Percentiles rank a stretch among this genome's conserved stretches.
phyloP scores from a whole-genome alignment of 2,888 invertebrate genomes.

The Rhorus exstirpatorius region DNA sequence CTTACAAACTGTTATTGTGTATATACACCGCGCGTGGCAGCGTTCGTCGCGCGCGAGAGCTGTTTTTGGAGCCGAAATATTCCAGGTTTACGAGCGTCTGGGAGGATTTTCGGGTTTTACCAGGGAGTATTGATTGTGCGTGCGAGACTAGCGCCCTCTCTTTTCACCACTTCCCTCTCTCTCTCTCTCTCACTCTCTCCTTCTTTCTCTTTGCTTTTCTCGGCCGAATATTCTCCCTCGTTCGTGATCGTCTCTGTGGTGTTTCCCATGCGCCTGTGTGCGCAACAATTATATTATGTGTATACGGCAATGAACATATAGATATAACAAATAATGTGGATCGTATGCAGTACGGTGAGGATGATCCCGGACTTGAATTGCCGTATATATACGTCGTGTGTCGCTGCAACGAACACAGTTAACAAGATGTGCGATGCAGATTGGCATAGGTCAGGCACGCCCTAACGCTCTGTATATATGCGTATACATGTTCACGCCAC shows the following conservation, averaged over 20 bases:
- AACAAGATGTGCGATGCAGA: constrained; percentile 65
- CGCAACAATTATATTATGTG: constrained; percentile 11
- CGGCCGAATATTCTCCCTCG: constrained; percentile 71
- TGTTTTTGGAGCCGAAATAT: constrained; percentile 63
- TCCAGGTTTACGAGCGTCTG: constrained; percentile 72
- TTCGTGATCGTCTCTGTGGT: constrained; percentile 59
- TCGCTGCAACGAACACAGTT: constrained; percentile 66
- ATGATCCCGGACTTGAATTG: constrained; percentile 45
- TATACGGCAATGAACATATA: constrained; percentile 54
- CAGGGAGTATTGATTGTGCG: constrained; percentile 75
- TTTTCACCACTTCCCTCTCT: constrained; percentile 9
- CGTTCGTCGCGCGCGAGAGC: constrained; percentile 24
- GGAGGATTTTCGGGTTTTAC: constrained; percentile 72
- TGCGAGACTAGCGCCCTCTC: constrained; percentile 66
- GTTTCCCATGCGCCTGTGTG: constrained; percentile 46
- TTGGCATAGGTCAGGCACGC: constrained; percentile 65
- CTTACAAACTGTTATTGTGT: constrained; percentile 1
- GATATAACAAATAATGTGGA: constrained; percentile 55
- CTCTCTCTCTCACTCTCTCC: constrained; percentile 36
- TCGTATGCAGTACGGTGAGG: background rate
- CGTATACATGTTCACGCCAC: background rate
- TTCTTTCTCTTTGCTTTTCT: constrained; percentile 52
- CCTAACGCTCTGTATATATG: constrained; percentile 44
- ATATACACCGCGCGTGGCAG: background rate
- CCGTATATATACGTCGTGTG: constrained; percentile 66